Evolutionary conservation across 2,113 vertebrate genomes (phyloP).

Genomic region (Cavia porcellus): DNA sequence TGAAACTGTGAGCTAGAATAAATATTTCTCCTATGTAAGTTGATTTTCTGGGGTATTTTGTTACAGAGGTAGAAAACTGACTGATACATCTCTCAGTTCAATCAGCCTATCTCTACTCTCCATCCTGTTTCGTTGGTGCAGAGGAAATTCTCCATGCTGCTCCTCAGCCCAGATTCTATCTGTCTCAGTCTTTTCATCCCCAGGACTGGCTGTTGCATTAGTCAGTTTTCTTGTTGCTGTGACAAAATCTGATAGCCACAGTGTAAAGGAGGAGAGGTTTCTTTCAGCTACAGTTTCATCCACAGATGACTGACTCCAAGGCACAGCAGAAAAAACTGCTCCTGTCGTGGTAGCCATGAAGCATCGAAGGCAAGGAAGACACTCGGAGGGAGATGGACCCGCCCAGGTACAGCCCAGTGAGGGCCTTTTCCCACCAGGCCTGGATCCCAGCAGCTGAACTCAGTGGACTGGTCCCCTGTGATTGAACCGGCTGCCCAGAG

Average conservation of each 20-base stretch:
- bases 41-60: background rate
- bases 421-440: background rate
- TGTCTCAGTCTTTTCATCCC: background rate
- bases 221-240: background rate
- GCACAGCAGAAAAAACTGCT: background rate
- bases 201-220: background rate
- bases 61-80: background rate
- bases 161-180: background rate
- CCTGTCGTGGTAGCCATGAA: background rate
- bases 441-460: background rate
- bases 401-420: background rate
- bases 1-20: background rate
- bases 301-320: background rate
- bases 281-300: background rate
- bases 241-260: background rate
- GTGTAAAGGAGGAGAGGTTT: background rate
- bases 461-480: background rate
- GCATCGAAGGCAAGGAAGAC: background rate
- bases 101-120: background rate
- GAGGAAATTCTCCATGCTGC: background rate
- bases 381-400: background rate
- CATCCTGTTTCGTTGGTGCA: background rate
- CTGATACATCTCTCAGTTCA: background rate
- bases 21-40: background rate
- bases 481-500: background rate